These are phyloP conservation scores for Nesidiocoris tenuis DNA, from an alignment of 2,888 invertebrate genomes.

Conservation along the genomic window DNA sequence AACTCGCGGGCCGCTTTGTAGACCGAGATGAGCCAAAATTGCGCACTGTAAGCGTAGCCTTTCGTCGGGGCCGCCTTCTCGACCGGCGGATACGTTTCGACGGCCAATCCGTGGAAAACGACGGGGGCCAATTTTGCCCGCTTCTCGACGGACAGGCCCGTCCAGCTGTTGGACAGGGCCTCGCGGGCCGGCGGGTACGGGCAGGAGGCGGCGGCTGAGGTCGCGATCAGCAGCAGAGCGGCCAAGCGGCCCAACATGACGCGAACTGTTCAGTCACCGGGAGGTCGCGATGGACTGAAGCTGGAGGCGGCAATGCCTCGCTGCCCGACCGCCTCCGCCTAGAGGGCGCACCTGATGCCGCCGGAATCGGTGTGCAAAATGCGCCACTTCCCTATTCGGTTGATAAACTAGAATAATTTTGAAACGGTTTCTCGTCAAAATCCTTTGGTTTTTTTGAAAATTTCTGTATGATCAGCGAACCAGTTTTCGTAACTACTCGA, in stretches of 20 bases:
- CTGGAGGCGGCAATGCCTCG: not conserved
- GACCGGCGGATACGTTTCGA: constrained; percentile 50
- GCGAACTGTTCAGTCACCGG: not conserved
- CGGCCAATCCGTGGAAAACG: constrained; percentile 61
- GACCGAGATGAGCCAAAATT: constrained; percentile 61
- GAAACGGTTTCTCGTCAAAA: too few species aligned
- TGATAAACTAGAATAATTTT: too few species aligned
- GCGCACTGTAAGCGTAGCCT: constrained; percentile 51
- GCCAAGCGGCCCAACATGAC: not conserved
- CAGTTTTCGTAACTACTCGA: too few species aligned
- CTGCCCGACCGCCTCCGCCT: constrained; percentile 20
- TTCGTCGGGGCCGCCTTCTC: constrained; percentile 43
- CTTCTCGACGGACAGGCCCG: constrained; percentile 55
- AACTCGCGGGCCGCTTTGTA: constrained; percentile 61
- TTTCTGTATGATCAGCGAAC: too few species aligned
- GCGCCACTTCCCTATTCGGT: too few species aligned
- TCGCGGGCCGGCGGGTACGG: constrained; percentile 30
- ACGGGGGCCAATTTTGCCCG: constrained; percentile 60
- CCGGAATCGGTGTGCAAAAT: not conserved
- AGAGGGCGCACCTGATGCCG: constrained; percentile 7
- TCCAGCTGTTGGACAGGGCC: constrained; percentile 51
- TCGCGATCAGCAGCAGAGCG: constrained; percentile 2
- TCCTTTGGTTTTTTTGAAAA: too few species aligned
- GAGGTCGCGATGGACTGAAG: constrained; percentile 7
- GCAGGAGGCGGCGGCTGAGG: not conserved